Conservation (phyloP, 2,888 invertebrate genomes). For the Lepidonotus clava region DNA sequence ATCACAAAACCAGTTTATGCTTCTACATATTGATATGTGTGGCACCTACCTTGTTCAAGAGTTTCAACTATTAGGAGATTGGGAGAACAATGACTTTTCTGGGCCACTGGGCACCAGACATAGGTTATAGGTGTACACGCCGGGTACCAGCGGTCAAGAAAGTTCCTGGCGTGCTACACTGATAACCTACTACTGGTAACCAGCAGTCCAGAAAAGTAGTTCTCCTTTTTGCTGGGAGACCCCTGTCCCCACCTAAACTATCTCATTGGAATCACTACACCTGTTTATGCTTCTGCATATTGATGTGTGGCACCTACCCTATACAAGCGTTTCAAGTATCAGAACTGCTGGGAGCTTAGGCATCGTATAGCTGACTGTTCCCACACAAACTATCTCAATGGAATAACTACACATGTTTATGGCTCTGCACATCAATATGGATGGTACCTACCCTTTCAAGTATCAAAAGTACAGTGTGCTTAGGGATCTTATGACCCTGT, state of each 20-base stretch:
- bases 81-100: conserved; percentile 50
- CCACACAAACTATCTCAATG: conserved; percentile 34
- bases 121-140: too few relatives aligned
- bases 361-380: conserved; percentile 57
- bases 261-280: background rate
- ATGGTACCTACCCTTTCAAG: conserved; percentile 48
- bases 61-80: conserved; percentile 38
- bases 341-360: conserved; percentile 48
- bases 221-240: too few relatives aligned
- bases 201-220: too few relatives aligned
- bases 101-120: too few relatives aligned
- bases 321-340: conserved; percentile 51
- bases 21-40: conserved; percentile 43
- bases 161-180: too few relatives aligned
- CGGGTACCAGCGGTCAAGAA: too few relatives aligned
- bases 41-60: conserved; percentile 40
- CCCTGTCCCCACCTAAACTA: conserved; percentile 55
- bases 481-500: conserved; percentile 52
- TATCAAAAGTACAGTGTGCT: conserved; percentile 35
- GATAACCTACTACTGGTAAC: too few relatives aligned
- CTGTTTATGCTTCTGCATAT: too few relatives aligned
- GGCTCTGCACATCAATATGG: conserved; percentile 28
- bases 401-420: too few relatives aligned
- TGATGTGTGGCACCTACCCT: conserved; percentile 47
- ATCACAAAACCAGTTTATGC: too few relatives aligned